Evolutionary conservation across 2,888 invertebrate genomes (phyloP).

Genomic region (Apeira syringaria): DNA sequence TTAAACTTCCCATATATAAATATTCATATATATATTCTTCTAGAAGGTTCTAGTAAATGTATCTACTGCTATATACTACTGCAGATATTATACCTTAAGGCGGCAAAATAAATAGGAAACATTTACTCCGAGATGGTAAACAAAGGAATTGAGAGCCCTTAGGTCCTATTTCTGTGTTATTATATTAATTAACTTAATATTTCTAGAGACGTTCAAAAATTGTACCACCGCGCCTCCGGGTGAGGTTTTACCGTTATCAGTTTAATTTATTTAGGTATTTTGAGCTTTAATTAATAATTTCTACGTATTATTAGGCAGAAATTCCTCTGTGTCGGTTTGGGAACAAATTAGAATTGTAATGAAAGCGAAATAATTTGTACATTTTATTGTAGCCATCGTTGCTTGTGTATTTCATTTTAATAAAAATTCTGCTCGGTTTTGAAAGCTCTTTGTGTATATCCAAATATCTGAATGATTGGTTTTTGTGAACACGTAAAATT

Average conservation of each 20-base stretch:
- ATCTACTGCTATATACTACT: too few species aligned
- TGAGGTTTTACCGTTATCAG: slow-evolving; percentile 21
- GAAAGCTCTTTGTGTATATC: too few species aligned
- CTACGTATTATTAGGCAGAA: slow-evolving; percentile 2
- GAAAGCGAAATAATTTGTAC: background rate
- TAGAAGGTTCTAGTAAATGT: too few species aligned
- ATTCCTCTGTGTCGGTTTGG: background rate
- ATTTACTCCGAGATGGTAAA: slow-evolving; percentile 23
- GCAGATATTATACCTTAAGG: slow-evolving; percentile 23
- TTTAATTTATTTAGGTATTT: slow-evolving; percentile 15
- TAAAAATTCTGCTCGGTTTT: background rate
- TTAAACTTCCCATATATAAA: too few species aligned
- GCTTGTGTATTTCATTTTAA: background rate
- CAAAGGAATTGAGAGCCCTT: slow-evolving; percentile 34
- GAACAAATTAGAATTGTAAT: background rate
- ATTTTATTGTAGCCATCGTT: background rate
- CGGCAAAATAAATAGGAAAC: slow-evolving; percentile 18
- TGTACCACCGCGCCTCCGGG: slow-evolving; percentile 10
- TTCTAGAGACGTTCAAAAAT: slow-evolving; percentile 28
- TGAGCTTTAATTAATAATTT: slow-evolving; percentile 12
- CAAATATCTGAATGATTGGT: too few species aligned
- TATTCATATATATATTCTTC: too few species aligned
- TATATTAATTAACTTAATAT: slow-evolving; percentile 39
- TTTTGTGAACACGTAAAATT: too few species aligned
- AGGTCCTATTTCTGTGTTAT: slow-evolving; percentile 27